Evolutionary conservation across 1,140 invertebrate genomes (phyloP), one percentile per base, ranked within the genome.

Genomic region (Spodoptera litura): DNA sequence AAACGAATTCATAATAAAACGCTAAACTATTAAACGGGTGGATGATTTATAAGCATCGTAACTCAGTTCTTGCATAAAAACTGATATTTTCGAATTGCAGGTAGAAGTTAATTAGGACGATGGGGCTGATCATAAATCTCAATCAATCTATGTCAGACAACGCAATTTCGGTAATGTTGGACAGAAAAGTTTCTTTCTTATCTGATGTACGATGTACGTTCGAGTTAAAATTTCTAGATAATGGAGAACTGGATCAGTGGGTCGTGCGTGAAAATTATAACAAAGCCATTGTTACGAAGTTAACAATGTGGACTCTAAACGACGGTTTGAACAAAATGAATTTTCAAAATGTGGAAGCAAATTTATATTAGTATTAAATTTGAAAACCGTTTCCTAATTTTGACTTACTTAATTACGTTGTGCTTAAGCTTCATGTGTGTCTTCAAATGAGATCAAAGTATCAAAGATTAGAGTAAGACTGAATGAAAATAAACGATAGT

Each of bases 61-160:
- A 78, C 13, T 15, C 11, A 31, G 10, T 35, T 68, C 53, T 52
- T 74, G 31, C n/a, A 15, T 53, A 78, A 80, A 58, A 68, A 55
- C 71, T 58, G 66, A 66, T 81, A 81, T 81, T 81, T 83, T 78
- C 75, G 38, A 81, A 85, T 75, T 81, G 76, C 78, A 83, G 76
- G 80, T 78, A 78, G 80, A 82, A 81, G 78, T 78, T 83, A 83
- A 85, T 83, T 83, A 81, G 56, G 75, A 53, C 70, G 20, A 71
- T 71, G 68, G 51, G 52, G 51, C 27, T 44, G 25, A 35, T 78
- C 77, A 85, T 85, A 82, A 83, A 85, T 85, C 84, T 80, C 79
- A 81, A 83, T 85, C 82, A 70, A 82, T 85, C 84, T 56, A 64
- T 71, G 84, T 85, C 84, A 85, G 76, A 55, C 62, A 51, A 64